Conservation (phyloP, 2,888 invertebrate genomes). For the Drosophila villosipedis region DNA sequence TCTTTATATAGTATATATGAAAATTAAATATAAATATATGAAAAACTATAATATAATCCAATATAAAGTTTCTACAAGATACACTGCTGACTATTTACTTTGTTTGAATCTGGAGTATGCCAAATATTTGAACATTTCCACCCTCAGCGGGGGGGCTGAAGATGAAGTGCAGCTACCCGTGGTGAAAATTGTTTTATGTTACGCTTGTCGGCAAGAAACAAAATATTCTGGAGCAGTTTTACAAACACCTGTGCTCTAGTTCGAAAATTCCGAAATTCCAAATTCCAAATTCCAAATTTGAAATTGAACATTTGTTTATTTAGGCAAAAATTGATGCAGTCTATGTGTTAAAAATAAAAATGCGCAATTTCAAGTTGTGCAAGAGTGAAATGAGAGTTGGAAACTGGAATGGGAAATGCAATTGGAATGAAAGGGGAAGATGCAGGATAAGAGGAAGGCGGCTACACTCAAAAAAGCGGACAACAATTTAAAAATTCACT, state of each 20-base stretch:
- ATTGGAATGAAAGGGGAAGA: background rate
- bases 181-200: slow-evolving; percentile 30
- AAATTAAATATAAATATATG: background rate
- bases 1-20: background rate
- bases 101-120: slow-evolving; percentile 7
- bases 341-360: slow-evolving; percentile 22
- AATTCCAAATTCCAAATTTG: slow-evolving; percentile 18
- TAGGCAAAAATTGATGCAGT: slow-evolving; percentile 32
- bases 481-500: accelerated
- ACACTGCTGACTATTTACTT: background rate
- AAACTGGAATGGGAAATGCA: slow-evolving; percentile 14
- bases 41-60: slow-evolving; percentile 4
- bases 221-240: slow-evolving; percentile 23
- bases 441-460: slow-evolving; percentile 14
- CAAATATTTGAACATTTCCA: slow-evolving; percentile 36
- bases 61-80: slow-evolving; percentile 22
- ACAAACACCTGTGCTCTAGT: slow-evolving; percentile 72
- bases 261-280: slow-evolving; percentile 14
- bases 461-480: background rate
- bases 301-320: slow-evolving; percentile 45
- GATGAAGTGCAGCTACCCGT: slow-evolving; percentile 18
- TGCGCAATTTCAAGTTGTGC: slow-evolving; percentile 36
- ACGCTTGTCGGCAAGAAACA: slow-evolving; percentile 21
- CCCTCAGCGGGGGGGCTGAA: slow-evolving; percentile 10
- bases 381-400: slow-evolving; percentile 32